Evolutionary conservation across 2,888 invertebrate genomes (phyloP).

Genomic region (Hartigia nigra): DNA sequence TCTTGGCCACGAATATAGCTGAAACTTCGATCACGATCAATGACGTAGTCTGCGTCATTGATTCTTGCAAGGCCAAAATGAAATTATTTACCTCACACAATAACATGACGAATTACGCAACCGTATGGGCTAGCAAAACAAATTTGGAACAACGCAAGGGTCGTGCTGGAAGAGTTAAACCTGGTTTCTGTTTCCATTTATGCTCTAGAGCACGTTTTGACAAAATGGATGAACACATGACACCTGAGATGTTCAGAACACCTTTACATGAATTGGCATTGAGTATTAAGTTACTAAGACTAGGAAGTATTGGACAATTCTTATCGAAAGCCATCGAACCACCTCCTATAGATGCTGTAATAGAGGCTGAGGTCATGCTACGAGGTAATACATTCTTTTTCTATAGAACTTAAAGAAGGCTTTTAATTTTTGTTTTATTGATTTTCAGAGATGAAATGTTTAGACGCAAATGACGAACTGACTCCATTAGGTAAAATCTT

Average conservation of each 20-base stretch:
- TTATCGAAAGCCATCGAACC: constrained; percentile 96
- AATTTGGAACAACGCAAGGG: constrained; percentile 96
- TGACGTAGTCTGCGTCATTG: constrained; percentile 97
- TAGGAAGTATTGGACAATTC: constrained; percentile 95
- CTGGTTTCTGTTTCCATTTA: constrained; percentile 94
- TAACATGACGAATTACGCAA: constrained; percentile 98
- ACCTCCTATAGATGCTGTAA: constrained; percentile 97
- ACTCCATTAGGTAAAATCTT: constrained; percentile 94
- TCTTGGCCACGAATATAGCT: constrained; percentile 97
- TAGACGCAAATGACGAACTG: constrained; percentile 87
- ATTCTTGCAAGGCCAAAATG: constrained; percentile 97
- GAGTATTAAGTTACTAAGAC: constrained; percentile 87
- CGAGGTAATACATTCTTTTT: constrained; percentile 56
- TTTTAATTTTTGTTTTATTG: constrained; percentile 18
- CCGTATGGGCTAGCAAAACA: constrained; percentile 94
- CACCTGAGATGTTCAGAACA: constrained; percentile 98
- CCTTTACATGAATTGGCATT: constrained; percentile 95
- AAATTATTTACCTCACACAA: constrained; percentile 98
- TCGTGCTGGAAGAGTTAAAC: constrained; percentile 93
- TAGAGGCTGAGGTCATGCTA: constrained; percentile 91
- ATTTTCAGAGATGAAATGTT: constrained; percentile 85
- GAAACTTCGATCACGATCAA: constrained; percentile 99
- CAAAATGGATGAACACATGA: constrained; percentile 87
- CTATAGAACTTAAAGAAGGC: background rate
- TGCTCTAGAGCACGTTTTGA: constrained; percentile 82